These are phyloP conservation scores for Lepidochitona cinerea DNA, from an alignment of 2,888 invertebrate genomes.

Conservation along the genomic window DNA sequence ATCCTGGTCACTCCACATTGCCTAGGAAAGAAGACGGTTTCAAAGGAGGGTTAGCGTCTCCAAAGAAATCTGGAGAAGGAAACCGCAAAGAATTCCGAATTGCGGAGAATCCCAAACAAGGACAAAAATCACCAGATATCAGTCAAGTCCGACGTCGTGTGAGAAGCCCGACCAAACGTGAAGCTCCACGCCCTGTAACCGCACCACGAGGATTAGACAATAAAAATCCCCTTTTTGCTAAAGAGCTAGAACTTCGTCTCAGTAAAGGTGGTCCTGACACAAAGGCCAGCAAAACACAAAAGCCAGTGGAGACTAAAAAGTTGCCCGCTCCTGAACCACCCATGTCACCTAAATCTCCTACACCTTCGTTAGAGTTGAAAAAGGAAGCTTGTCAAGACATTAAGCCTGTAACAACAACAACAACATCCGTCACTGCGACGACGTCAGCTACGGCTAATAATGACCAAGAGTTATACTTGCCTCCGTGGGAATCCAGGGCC, in stretches of 20 bases:
- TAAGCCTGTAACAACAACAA: too few species aligned
- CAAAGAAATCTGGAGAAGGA: background rate
- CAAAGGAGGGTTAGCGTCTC: background rate
- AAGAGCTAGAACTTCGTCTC: slow-evolving; percentile 52
- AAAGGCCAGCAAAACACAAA: slow-evolving; percentile 4
- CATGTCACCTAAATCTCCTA: slow-evolving; percentile 6
- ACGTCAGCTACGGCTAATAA: background rate
- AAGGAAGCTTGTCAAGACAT: background rate
- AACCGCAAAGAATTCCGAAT: background rate
- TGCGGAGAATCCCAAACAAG: background rate
- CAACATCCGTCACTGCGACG: background rate
- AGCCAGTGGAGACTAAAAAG: slow-evolving; percentile 16
- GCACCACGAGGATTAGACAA: slow-evolving; percentile 3
- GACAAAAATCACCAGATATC: background rate
- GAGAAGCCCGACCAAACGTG: slow-evolving; percentile 3
- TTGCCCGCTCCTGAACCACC: slow-evolving; percentile 36
- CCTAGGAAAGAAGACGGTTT: background rate
- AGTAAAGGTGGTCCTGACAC: slow-evolving; percentile 23
- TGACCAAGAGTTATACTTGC: background rate
- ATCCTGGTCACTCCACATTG: background rate
- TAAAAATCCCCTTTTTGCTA: slow-evolving; percentile 44
- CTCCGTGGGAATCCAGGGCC: background rate
- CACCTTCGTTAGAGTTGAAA: background rate
- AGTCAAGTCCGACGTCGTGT: background rate
- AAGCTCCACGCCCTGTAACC: slow-evolving; percentile 2